Base-by-base conservation (phyloP, 2,888 invertebrate genomes). In the Cyclophora albipunctata region DNA sequence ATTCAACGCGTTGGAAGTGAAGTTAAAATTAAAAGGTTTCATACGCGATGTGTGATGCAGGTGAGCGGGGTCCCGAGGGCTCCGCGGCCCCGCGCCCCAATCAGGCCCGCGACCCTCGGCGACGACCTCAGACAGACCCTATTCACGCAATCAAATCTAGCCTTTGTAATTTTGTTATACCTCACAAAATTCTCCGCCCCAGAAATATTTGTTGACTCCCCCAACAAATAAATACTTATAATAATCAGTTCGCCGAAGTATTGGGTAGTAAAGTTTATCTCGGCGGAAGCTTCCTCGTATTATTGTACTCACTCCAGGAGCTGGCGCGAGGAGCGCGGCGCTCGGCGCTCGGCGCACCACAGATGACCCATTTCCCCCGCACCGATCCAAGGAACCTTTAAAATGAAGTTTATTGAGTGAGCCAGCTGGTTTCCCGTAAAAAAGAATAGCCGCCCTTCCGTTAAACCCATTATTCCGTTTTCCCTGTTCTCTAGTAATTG, bases 371-470 rank as follows among this genome's bases (percentile, higher is more conserved):
- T 63, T 64, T 71, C 66, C 62, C 65, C 73, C 69, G 62, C 64
- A 64, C 66, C 65, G 63, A 64, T 65, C 66, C 60, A 69, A 67
- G 69, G 66, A 68, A 61, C 73, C 73, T 71, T 76, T 73, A 73
- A 75, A 78, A 67, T 59, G 69, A 68, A 71, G 69, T 78, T 79
- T 78, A 81, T 80, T 73, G 73, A 73, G 69, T 74, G 67, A 73
- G 66, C 63, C 73, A 71, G 74, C 73, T 75, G 73, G 65, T 72
- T 75, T 70, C 60, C 63, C 69, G 69, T 75, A 75, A 72, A 75
- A 75, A 72, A 55, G 66, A 70, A 74, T 73, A 68, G 68, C 69
- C 63, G 55, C 59, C 60, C 61, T 64, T 72, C 66, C 63, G 59
- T 67, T 71, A 67, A 60, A 62, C 64, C 64, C 59, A 64, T 69